Conservation (phyloP, 2,113 vertebrate species). For the Vulpes ferrilata region DNA sequence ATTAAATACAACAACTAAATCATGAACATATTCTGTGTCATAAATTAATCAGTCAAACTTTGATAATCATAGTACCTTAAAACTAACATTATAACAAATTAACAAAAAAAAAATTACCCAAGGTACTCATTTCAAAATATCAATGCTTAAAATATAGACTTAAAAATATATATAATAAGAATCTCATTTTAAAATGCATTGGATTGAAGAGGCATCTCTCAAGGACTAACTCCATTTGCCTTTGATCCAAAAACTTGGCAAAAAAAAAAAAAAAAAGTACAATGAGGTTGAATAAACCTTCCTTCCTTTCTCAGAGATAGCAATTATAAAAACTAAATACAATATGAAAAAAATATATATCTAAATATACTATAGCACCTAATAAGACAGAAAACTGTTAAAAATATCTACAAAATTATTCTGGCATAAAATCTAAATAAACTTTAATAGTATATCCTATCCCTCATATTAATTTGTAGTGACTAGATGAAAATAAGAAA, state of each 20-base stretch:
- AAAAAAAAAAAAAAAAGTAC: background rate
- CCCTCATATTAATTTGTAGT: background rate
- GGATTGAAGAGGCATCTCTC: background rate
- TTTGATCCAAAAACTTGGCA: background rate
- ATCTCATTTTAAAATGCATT: background rate
- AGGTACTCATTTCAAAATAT: background rate
- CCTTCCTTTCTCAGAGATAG: background rate
- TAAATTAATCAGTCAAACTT: background rate
- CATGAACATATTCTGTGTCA: background rate
- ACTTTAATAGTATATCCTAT: background rate
- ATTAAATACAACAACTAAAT: background rate
- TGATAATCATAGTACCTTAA: background rate
- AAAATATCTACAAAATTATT: background rate
- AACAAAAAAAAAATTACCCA: background rate
- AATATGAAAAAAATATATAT: background rate
- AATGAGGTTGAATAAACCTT: background rate
- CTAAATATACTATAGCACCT: background rate
- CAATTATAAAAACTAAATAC: background rate
- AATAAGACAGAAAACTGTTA: background rate
- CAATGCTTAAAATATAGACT: background rate
- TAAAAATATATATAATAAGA: background rate
- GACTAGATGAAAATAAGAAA: background rate
- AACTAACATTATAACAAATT: background rate
- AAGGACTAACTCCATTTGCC: background rate
- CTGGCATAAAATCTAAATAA: background rate